Evolutionary conservation across 2,113 vertebrate species (phyloP).

Genomic region (Cavia porcellus): DNA sequence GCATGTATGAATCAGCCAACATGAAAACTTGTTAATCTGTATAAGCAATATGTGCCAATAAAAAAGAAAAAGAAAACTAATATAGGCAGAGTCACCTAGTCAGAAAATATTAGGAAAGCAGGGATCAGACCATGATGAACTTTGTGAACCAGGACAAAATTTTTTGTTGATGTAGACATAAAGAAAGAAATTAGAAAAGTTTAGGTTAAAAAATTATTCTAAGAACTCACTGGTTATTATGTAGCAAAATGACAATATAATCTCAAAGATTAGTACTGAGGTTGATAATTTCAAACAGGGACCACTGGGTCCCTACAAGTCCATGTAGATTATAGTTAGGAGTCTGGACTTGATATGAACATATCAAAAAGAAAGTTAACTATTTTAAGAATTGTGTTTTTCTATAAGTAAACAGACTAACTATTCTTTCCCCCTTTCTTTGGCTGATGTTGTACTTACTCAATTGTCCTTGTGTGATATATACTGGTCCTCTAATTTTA

Average conservation of each 20-base stretch:
- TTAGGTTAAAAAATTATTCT: slow-evolving; percentile 23
- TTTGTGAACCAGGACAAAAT: neutral
- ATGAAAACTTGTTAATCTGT: neutral
- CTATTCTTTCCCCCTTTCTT: neutral
- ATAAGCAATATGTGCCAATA: neutral
- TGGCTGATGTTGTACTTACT: slow-evolving; percentile 9
- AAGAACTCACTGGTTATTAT: neutral
- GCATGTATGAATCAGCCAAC: neutral
- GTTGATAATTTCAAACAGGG: slow-evolving; percentile 8
- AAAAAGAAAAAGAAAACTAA: neutral
- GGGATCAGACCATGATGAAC: neutral
- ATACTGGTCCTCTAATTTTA: neutral
- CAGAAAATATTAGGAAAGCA: neutral
- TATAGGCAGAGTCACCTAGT: neutral
- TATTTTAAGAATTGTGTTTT: neutral
- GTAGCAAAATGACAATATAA: neutral
- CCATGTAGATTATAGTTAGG: neutral
- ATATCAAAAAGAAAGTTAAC: neutral
- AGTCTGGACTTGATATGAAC: neutral
- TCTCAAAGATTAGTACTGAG: neutral
- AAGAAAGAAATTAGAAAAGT: neutral
- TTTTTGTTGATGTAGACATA: neutral
- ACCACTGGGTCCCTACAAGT: neutral
- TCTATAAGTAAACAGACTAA: neutral
- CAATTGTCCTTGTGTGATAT: neutral